A percentile compares a stretch with the other conserved stretches of the same genome.
Conservation (phyloP, 1,140 invertebrate genomes). For the Ostrea edulis region DNA sequence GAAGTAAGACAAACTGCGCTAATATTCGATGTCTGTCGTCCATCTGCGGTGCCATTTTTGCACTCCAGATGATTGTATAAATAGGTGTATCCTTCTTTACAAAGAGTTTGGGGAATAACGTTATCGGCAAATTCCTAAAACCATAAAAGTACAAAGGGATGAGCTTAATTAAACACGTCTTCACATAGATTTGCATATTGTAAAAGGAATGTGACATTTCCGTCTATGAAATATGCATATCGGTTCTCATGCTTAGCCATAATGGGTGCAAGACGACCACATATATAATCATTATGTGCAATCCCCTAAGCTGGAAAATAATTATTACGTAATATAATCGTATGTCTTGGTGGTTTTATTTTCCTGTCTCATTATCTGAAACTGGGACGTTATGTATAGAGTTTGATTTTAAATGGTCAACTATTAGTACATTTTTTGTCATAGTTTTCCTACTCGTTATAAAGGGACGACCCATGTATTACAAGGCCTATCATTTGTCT, state of each 20-base stretch:
- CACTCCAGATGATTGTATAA: too few species aligned
- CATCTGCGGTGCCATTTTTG: too few species aligned
- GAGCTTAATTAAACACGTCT: not conserved
- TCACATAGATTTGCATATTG: slow-evolving; percentile 2
- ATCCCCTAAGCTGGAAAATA: not conserved
- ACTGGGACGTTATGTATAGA: not conserved
- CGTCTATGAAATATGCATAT: slow-evolving; percentile 13
- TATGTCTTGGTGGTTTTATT: not conserved
- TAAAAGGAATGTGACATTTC: slow-evolving; percentile 27
- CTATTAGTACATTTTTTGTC: not conserved
- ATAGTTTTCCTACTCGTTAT: not conserved
- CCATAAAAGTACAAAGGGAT: slow-evolving; percentile 15
- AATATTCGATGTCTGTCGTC: too few species aligned
- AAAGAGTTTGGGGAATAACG: too few species aligned
- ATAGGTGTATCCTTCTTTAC: too few species aligned
- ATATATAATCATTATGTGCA: slow-evolving; percentile 2
- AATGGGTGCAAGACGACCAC: slow-evolving; percentile 1
- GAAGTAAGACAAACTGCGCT: too few species aligned
- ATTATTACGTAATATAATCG: slow-evolving; percentile 16
- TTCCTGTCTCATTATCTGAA: not conserved
- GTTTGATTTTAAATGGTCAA: not conserved
- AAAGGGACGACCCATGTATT: not conserved
- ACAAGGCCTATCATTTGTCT: too few species aligned
- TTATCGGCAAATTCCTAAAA: not conserved
- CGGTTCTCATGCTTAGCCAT: not conserved